A percentile compares a stretch with the other conserved stretches of the same genome.
Evolutionary conservation across 2,888 invertebrate genomes (phyloP).

Genomic region (Drosophila neutralis): DNA sequence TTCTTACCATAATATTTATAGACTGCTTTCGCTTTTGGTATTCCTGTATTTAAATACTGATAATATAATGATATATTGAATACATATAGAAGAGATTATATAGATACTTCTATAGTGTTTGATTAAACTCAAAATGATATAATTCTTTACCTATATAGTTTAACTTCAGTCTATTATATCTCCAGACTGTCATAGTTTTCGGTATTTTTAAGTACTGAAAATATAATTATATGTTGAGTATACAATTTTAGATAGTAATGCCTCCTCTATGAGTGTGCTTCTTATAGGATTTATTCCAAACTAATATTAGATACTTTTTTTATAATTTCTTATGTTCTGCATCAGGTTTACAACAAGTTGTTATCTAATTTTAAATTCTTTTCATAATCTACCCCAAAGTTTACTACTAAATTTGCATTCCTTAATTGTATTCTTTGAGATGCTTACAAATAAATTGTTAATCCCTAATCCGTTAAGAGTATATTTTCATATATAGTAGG

Average conservation of each 20-base stretch:
- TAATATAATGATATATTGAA: neutral
- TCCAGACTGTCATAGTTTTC: neutral
- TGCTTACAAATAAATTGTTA: neutral
- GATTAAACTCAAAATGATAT: neutral
- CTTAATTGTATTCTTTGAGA: neutral
- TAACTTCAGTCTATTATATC: neutral
- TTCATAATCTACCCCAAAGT: neutral
- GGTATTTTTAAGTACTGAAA: neutral
- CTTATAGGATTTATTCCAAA: neutral
- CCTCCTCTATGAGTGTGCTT: too few species aligned
- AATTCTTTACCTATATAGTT: neutral
- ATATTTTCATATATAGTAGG: neutral
- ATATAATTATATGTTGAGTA: neutral
- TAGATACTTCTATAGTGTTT: neutral
- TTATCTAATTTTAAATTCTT: neutral
- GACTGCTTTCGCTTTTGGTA: neutral
- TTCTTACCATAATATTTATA: neutral
- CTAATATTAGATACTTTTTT: neutral
- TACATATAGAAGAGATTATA: neutral
- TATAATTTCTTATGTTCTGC: neutral
- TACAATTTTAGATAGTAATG: neutral
- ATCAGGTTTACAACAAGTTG: neutral
- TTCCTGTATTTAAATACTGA: neutral
- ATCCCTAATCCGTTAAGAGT: neutral
- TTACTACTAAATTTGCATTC: too few species aligned